A percentile compares a stretch with the other conserved stretches of the same genome.
Evolutionary conservation across 2,113 vertebrate genomes (phyloP).

Genomic region (Chloroceryle aenea): DNA sequence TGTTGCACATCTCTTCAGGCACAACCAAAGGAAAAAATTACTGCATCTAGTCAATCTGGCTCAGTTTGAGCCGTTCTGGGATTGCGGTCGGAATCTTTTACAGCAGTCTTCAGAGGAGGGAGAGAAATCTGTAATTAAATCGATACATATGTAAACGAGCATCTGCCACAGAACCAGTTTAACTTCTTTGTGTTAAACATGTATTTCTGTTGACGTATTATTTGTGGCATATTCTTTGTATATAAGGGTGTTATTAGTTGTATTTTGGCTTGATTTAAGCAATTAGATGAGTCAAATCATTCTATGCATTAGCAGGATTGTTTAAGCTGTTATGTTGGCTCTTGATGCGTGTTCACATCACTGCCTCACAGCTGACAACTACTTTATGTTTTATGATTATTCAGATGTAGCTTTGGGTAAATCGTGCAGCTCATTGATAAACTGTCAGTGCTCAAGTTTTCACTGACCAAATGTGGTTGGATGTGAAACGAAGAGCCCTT

Average conservation of each 20-base stretch:
- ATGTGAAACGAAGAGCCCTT: neutral
- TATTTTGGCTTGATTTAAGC: slow-evolving; percentile 7
- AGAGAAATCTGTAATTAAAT: slow-evolving; percentile 39
- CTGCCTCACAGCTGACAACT: neutral
- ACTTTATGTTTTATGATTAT: neutral
- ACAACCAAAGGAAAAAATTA: neutral
- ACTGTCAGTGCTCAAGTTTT: neutral
- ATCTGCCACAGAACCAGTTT: slow-evolving; percentile 12
- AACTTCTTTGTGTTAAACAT: neutral
- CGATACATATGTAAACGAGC: slow-evolving; percentile 13
- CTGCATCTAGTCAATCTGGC: neutral
- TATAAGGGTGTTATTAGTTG: neutral
- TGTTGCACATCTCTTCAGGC: neutral
- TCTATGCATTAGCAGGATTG: neutral
- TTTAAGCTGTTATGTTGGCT: neutral
- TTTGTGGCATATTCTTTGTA: neutral
- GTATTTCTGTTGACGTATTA: neutral
- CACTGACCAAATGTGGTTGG: neutral
- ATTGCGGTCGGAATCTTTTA: neutral
- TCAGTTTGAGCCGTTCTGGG: neutral
- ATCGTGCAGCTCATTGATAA: neutral
- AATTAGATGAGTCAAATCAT: neutral
- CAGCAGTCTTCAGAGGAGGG: neutral
- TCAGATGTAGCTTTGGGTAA: neutral
- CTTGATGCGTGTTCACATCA: neutral